A percentile compares a stretch with the other conserved stretches of the same genome.
These are phyloP conservation scores for Leucoma salicis DNA, from an alignment of 2,888 invertebrate genomes.

Conservation along the genomic window DNA sequence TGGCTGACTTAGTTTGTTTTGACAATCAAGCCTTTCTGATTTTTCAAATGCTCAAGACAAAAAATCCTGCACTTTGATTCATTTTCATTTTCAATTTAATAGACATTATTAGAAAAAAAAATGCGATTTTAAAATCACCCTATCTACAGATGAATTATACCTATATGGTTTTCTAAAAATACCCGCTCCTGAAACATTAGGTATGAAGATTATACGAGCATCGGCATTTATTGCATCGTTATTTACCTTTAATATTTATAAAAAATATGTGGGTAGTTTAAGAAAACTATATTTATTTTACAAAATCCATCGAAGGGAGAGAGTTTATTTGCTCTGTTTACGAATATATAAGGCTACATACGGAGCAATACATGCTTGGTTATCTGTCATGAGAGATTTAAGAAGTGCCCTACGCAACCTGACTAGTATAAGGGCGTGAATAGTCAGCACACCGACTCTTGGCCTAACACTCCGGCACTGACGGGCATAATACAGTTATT, in stretches of 20 bases:
- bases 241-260: too few relatives aligned
- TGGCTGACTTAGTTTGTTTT: too few relatives aligned
- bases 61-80: too few relatives aligned
- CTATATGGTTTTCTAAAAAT: background rate
- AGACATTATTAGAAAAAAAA: background rate
- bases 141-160: too few relatives aligned
- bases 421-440: conserved; percentile 54
- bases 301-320: background rate
- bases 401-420: conserved; percentile 75
- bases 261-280: conserved; percentile 4
- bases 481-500: conserved; percentile 81
- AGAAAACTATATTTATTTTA: background rate
- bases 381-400: conserved; percentile 79
- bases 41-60: too few relatives aligned
- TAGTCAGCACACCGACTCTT: conserved; percentile 77
- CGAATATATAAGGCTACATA: conserved; percentile 30
- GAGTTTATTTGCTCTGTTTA: conserved; percentile 9
- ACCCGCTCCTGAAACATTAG: background rate
- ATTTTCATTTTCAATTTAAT: too few relatives aligned
- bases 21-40: too few relatives aligned
- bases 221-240: too few relatives aligned
- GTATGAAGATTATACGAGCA: too few relatives aligned
- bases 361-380: conserved; percentile 77
- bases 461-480: conserved; percentile 80
- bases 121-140: background rate